These are phyloP conservation scores for Stenotaenia linearis DNA, from an alignment of 2,888 invertebrate genomes.

Conservation along the genomic window DNA sequence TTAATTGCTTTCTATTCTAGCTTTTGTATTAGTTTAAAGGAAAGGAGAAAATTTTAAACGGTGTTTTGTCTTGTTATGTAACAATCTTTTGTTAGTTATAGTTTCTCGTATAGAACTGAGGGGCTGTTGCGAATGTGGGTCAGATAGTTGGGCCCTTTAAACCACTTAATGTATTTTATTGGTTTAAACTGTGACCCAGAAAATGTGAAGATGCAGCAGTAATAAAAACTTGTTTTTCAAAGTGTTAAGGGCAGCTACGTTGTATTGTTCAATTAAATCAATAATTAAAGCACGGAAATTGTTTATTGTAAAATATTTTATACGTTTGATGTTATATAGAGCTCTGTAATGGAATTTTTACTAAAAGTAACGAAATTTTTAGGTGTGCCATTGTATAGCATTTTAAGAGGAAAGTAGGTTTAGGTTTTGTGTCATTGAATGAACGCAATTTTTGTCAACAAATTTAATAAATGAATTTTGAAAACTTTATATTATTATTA, in stretches of 20 bases:
- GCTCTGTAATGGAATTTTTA: background rate
- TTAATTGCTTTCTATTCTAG: background rate
- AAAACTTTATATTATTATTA: background rate
- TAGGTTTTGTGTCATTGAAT: background rate
- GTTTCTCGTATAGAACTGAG: background rate
- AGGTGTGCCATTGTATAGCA: background rate
- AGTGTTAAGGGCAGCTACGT: background rate
- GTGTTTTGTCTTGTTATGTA: background rate
- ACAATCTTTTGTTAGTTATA: background rate
- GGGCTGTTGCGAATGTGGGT: background rate
- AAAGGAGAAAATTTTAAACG: background rate
- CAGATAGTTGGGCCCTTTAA: background rate
- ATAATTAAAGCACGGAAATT: background rate
- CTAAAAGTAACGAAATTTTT: background rate
- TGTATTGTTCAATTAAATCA: background rate
- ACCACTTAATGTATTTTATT: background rate
- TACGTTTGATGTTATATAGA: background rate
- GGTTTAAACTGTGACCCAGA: background rate
- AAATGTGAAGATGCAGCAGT: background rate
- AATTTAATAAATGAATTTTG: background rate
- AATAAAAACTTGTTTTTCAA: background rate
- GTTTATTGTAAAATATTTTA: background rate
- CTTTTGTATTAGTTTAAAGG: background rate
- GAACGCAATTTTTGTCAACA: background rate
- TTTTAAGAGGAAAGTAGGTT: background rate